Base-by-base conservation (phyloP, 2,113 vertebrate genomes). In the Microcebus jonahi region DNA sequence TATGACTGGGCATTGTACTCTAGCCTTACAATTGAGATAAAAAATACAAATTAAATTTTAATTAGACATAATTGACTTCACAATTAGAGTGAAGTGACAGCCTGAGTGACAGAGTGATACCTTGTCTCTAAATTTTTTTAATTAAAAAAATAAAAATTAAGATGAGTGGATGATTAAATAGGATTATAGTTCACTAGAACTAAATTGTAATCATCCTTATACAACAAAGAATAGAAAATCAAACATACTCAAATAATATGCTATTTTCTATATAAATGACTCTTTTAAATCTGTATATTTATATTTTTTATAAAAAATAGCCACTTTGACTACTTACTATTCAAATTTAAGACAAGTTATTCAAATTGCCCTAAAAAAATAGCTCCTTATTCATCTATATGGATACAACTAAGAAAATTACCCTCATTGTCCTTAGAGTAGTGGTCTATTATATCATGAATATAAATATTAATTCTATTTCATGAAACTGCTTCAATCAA, bases 341-440 rank as follows among this genome's bases (percentile, higher is more conserved):
- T 17, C 21, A 94, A 88, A 91, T 75, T 80, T 89, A 94, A 95
- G 80, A 94, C 34, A 91, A 88, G 42, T 8, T 95, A 15, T 45
- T 55, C 53, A 91, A 88, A 77, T 10, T 79, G 27, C 53, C 80
- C 88, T 87, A 68, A 95, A 94, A 91, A 90, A 80, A 68, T 57
- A 83, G n/a, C 55, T 84, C 59, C 92, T 57, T 87, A 71, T 27
- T 83, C 45, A 96, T 25, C 27, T 15, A 76, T 70, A 76, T 57
- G 23, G 18, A 75, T 8, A 57, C 27, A 90, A 89, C 8, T 75
- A 91, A 94, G 50, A 94, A 96, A 96, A 92, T 55, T 63, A 86
- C 57, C 5, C 57, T 94, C 23, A 84, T 6, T 95, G 17, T 93
- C 70, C 48, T 77, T 70, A 84, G 55, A 39, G n/a, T 34, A 87